Evolutionary conservation across 2,113 vertebrate genomes (phyloP), one percentile per base, ranked within the genome.

Genomic region (Pelobates fuscus): DNA sequence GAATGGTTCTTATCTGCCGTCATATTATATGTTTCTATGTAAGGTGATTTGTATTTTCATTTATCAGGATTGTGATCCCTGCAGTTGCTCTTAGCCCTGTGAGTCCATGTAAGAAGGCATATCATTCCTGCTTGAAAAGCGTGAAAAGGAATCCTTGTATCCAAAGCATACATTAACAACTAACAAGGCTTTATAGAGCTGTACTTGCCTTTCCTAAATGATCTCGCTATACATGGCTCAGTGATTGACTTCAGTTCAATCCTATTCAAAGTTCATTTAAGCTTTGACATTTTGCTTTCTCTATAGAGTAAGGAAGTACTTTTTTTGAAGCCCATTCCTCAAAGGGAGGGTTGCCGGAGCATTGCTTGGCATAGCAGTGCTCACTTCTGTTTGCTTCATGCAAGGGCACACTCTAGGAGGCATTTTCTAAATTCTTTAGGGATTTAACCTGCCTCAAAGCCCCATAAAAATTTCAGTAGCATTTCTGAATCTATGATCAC

Each of bases 401-500:
- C 54, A 27, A n/a, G 54, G 26, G 37, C 52, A 54, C 59, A 66
- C 4, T 66, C 20, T 64, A 58, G 32, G 49, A 66, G 54, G 24
- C 24, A 59, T 60, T 72, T 59, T 67, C 25, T 30, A 75, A 67
- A 24, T 59, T 21, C 3, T 0, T 0, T 0, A 82, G 77, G 69
- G 60, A 18, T 67, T 11, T 27, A 61, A 70, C 57, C 77, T 78
- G 58, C 17, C 32, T 24, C 46, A 3, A 41, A 62, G 30, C 63
- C 20, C 0, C n/a, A 66, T 7, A 79, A 65, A 49, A 61, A 67
- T 68, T 55, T 32, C 71, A 58, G 69, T 46, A 73, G 41, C 5
- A 25, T 61, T 77, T 26, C 55, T 52, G 65, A 20, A 78, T 83
- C 27, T 78, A 11, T 80, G 82, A 27, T 79, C 49, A 78, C 60